Evolutionary conservation across 2,113 vertebrate genomes (phyloP).

Genomic region (Tachysurus fulvidraco): DNA sequence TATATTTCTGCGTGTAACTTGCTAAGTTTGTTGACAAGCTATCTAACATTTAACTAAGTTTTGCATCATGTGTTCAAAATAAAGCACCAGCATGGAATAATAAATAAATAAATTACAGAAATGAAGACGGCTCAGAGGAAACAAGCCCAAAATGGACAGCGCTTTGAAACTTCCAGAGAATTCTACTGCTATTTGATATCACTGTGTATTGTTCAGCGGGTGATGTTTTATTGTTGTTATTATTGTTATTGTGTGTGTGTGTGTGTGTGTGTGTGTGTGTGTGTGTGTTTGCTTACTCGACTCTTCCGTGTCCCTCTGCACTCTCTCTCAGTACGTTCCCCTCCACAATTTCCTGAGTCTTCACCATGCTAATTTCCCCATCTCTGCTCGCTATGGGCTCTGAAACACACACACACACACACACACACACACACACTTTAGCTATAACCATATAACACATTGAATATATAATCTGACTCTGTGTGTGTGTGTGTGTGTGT

Average conservation of each 20-base stretch:
- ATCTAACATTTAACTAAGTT: not conserved
- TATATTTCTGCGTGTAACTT: not conserved
- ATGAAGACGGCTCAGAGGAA: not conserved
- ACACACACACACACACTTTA: slow-evolving; percentile 14
- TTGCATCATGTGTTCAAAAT: not conserved
- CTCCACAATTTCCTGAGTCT: slow-evolving; percentile 83
- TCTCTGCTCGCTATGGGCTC: slow-evolving; percentile 66
- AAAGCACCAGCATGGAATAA: not conserved
- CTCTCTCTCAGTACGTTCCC: slow-evolving; percentile 82
- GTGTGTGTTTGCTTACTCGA: slow-evolving; percentile 81
- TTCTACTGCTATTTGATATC: not conserved
- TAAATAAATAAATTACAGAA: not conserved
- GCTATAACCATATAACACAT: not conserved
- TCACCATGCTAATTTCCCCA: slow-evolving; percentile 79
- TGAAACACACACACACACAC: slow-evolving; percentile 51
- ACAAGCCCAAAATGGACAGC: not conserved
- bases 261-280: not conserved
- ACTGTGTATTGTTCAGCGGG: not conserved
- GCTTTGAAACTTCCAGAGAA: not conserved
- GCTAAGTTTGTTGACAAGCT: not conserved
- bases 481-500: not conserved
- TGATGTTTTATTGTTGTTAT: not conserved
- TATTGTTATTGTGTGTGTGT: not conserved
- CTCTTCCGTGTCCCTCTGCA: slow-evolving; percentile 84
- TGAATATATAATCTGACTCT: not conserved